A percentile compares a stretch with the other conserved stretches of the same genome.
phyloP scores from a whole-genome alignment of 2,888 invertebrate species.

The Epicampocera succincta region DNA sequence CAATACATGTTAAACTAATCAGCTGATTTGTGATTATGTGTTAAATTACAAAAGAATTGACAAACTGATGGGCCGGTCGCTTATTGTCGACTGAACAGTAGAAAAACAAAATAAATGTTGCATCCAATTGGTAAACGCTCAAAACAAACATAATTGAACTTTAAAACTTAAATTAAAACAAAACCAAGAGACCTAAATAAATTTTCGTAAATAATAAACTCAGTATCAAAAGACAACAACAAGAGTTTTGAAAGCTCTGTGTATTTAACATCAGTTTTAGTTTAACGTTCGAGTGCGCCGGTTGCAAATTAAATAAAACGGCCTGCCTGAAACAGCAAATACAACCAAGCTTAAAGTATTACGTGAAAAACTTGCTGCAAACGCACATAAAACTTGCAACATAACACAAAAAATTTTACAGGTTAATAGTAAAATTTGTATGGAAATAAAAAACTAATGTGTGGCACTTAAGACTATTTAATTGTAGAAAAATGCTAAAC shows the following conservation, averaged over 20 bases:
- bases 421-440: neutral
- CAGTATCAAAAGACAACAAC: conserved; percentile 16
- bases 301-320: conserved; percentile 28
- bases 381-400: conserved; percentile 32
- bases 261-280: conserved; percentile 47
- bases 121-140: conserved; percentile 1
- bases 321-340: neutral
- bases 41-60: no score
- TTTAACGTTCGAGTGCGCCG: conserved; percentile 36
- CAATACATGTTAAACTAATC: no score
- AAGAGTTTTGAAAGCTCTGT: conserved; percentile 32
- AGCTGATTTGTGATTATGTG: no score
- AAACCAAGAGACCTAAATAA: conserved; percentile 12
- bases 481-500: no score
- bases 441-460: neutral
- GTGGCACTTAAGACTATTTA: no score
- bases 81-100: no score
- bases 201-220: conserved; percentile 12
- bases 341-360: neutral
- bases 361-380: conserved; percentile 33
- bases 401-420: neutral
- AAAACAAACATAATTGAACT: conserved; percentile 28
- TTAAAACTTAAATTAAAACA: conserved; percentile 8
- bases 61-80: no score
- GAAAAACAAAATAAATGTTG: conserved; percentile 4